Conservation (phyloP, 2,888 invertebrate genomes). For the Sphinx pinastri region DNA sequence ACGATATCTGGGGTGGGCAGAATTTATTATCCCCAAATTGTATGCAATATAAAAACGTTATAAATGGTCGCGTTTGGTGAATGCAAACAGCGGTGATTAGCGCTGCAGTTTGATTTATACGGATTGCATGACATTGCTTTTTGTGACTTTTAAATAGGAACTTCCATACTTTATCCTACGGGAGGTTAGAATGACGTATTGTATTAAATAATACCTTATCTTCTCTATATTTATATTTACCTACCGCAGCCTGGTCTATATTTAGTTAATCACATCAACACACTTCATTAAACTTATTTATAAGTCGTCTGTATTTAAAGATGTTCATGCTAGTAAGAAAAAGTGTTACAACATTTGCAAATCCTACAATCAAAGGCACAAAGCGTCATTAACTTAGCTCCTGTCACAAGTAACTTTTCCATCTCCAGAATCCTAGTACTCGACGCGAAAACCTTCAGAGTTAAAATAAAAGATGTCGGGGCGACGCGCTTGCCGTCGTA, state of each 20-base stretch:
- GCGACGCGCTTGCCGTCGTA: slow-evolving; percentile 55
- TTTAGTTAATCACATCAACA: no score
- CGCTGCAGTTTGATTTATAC: slow-evolving; percentile 33
- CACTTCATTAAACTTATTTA: no score
- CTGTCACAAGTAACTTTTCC: neutral
- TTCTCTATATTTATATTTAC: neutral
- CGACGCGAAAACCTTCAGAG: slow-evolving; percentile 6
- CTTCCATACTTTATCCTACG: neutral
- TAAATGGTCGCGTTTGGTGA: slow-evolving; percentile 48
- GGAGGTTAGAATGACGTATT: neutral
- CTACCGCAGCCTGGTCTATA: neutral
- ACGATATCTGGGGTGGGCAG: slow-evolving; percentile 69
- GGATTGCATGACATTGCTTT: slow-evolving; percentile 12
- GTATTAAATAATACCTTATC: neutral
- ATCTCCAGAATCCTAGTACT: neutral
- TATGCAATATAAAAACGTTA: slow-evolving; percentile 39
- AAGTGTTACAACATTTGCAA: no score
- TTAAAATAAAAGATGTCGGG: slow-evolving; percentile 29
- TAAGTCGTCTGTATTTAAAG: no score
- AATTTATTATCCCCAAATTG: slow-evolving; percentile 52
- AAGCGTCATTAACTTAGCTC: no score
- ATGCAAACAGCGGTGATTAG: slow-evolving; percentile 47
- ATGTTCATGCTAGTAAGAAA: no score
- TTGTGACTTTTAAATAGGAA: slow-evolving; percentile 4
- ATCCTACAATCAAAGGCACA: no score